These are phyloP conservation scores for Athalia cordata DNA, from an alignment of 2,888 invertebrate genomes.

Conservation along the genomic window DNA sequence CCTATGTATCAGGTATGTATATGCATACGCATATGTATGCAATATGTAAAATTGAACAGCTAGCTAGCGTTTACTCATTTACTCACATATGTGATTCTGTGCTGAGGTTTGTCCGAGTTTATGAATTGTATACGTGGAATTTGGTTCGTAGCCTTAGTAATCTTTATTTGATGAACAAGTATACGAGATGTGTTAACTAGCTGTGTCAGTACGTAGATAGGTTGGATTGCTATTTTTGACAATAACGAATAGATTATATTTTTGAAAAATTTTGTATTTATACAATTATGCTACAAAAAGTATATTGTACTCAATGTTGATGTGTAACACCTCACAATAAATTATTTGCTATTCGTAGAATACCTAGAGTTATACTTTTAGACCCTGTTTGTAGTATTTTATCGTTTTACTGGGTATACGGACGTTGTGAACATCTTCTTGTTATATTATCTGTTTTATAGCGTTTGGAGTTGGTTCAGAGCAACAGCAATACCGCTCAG, in stretches of 20 bases:
- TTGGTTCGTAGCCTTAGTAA: no score
- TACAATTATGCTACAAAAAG: slow-evolving; percentile 27
- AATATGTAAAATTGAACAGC: no score
- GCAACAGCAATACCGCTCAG: slow-evolving; percentile 87
- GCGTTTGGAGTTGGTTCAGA: slow-evolving; percentile 85
- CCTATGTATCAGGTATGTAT: not conserved
- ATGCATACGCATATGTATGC: not conserved
- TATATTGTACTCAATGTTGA: slow-evolving; percentile 33
- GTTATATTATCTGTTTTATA: slow-evolving; percentile 70
- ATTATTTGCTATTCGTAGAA: slow-evolving; percentile 42
- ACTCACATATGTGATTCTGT: no score
- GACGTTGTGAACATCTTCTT: not conserved
- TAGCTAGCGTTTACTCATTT: no score
- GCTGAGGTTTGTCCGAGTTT: no score
- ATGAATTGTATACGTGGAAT: no score
- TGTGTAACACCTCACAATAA: slow-evolving; percentile 37
- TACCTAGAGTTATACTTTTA: slow-evolving; percentile 26
- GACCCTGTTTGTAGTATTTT: not conserved
- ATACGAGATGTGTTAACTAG: no score
- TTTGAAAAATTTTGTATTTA: slow-evolving; percentile 30
- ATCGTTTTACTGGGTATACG: not conserved
- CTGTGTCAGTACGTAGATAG: no score
- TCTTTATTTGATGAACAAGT: no score
- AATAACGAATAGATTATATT: slow-evolving; percentile 17
- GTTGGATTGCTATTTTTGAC: slow-evolving; percentile 10